These are phyloP conservation scores for Bubalus kerabau DNA, from an alignment of 2,113 vertebrate species.

Conservation along the genomic window DNA sequence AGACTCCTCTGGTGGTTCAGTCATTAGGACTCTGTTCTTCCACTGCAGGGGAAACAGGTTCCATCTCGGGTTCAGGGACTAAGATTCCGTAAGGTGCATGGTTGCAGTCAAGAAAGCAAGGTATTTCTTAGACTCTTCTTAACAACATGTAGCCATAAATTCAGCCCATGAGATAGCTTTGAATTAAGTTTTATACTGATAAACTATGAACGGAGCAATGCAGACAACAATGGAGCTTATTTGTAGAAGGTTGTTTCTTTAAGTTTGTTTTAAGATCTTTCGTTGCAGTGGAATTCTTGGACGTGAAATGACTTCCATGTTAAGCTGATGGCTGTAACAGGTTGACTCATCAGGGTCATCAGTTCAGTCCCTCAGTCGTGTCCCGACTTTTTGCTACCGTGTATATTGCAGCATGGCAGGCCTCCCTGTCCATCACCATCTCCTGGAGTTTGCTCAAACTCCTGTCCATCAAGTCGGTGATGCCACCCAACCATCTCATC, in stretches of 20 bases:
- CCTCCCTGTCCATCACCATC: too few relatives aligned
- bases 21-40: background rate
- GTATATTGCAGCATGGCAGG: too few relatives aligned
- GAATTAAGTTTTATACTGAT: background rate
- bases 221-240: background rate
- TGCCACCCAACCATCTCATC: too few relatives aligned
- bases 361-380: background rate
- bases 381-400: fast-evolving
- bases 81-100: background rate
- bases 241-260: fast-evolving
- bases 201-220: too few relatives aligned
- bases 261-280: background rate
- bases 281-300: background rate
- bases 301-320: fast-evolving
- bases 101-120: background rate
- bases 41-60: background rate
- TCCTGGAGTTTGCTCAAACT: too few relatives aligned
- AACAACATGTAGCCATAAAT: too few relatives aligned
- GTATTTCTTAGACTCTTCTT: fast-evolving
- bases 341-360: fast-evolving
- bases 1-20: background rate
- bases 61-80: background rate
- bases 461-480: fast-evolving
- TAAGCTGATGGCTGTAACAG: fast-evolving
- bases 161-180: fast-evolving